Percentiles rank a stretch among this genome's conserved stretches.
These are phyloP conservation scores for Typhlichthys subterraneus DNA, from an alignment of 2,797 vertebrate genomes.

Conservation along the genomic window DNA sequence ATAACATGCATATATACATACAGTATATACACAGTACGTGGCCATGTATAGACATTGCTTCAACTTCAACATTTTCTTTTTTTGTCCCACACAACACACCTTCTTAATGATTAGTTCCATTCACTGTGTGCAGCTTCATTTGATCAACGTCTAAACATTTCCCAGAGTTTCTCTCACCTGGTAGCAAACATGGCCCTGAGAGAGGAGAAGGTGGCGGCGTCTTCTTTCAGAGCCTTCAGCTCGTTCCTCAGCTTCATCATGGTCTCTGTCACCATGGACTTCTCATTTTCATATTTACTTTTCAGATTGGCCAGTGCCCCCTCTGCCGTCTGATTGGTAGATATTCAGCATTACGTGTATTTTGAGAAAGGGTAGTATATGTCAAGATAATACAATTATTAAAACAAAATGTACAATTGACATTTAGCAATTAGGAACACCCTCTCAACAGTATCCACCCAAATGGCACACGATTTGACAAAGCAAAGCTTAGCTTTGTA, in stretches of 20 bases:
- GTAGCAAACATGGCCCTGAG: conserved; percentile 98
- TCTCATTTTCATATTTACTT: conserved; percentile 99
- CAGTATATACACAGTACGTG: no score
- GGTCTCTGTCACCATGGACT: conserved; percentile 96
- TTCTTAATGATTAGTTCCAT: not conserved
- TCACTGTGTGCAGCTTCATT: no score
- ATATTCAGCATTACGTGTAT: not conserved
- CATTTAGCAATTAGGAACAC: no score
- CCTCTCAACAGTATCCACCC: no score
- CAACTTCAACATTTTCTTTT: not conserved
- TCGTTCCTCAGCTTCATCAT: conserved; percentile 98
- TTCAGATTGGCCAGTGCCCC: conserved; percentile 94
- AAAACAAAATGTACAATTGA: no score
- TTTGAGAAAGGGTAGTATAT: not conserved
- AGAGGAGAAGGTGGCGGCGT: conserved; percentile 97
- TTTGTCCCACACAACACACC: not conserved
- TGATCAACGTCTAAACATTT: not conserved
- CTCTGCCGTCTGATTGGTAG: conserved; percentile 88
- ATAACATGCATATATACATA: no score
- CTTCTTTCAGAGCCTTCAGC: conserved; percentile 97
- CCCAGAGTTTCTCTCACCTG: conserved; percentile 75
- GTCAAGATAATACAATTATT: not conserved
- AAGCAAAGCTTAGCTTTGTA: no score
- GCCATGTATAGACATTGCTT: no score
- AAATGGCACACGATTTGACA: no score